These are phyloP conservation scores for Drosophila anomelani DNA, from an alignment of 2,888 invertebrate species.

Conservation along the genomic window DNA sequence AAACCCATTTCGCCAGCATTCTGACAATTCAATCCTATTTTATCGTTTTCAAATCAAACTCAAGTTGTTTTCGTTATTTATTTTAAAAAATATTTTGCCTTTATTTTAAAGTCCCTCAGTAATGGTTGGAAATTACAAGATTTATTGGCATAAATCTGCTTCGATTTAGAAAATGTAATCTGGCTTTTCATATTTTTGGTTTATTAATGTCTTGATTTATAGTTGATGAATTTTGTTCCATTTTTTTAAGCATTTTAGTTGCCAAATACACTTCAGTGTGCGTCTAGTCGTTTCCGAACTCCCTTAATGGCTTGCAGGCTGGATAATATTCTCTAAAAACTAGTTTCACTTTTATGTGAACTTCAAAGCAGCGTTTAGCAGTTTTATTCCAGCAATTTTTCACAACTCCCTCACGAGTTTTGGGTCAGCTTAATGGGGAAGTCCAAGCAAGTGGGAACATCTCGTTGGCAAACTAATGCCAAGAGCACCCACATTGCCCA, in stretches of 20 bases:
- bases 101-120: background rate
- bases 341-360: background rate
- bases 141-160: background rate
- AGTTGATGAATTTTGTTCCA: too few species aligned
- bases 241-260: background rate
- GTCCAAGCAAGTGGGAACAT: slow-evolving; percentile 20
- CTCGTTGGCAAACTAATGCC: slow-evolving; percentile 42
- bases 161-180: background rate
- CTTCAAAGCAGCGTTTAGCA: slow-evolving; percentile 2
- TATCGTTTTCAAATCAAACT: background rate
- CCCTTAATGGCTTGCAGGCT: too few species aligned
- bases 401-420: slow-evolving; percentile 1
- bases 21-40: background rate
- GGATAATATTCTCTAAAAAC: background rate
- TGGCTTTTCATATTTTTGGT: background rate
- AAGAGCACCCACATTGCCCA: slow-evolving; percentile 58
- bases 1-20: slow-evolving; percentile 26
- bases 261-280: background rate
- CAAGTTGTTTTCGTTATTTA: background rate
- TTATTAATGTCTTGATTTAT: slow-evolving; percentile 4
- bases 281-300: background rate
- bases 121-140: background rate
- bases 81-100: background rate
- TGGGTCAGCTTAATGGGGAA: background rate
- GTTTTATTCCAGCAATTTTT: background rate